Percentiles rank a stretch among this genome's conserved stretches.
Evolutionary conservation across 2,888 invertebrate genomes (phyloP).

Genomic region (Ecliptopera silaceata): DNA sequence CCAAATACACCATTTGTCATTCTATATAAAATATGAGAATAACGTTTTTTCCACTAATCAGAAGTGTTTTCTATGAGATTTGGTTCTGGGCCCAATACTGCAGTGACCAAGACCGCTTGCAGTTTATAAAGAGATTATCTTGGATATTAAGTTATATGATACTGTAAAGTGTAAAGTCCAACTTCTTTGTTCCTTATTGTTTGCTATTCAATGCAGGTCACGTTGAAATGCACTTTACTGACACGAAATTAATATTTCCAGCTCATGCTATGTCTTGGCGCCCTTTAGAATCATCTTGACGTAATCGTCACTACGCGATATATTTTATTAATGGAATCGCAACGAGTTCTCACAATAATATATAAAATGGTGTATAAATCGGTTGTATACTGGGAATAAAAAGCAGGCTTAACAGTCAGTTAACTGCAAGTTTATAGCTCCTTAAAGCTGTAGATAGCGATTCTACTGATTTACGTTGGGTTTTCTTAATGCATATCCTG

Average conservation of each 20-base stretch:
- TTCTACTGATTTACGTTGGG: constrained; percentile 4
- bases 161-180: background rate
- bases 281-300: constrained; percentile 54
- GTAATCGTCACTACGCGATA: constrained; percentile 55
- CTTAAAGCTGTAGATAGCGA: constrained; percentile 1
- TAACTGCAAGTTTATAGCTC: constrained; percentile 4
- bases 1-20: too few species aligned
- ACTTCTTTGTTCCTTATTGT: constrained; percentile 5
- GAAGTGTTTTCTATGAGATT: too few species aligned
- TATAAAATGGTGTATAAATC: constrained; percentile 26
- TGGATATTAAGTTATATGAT: too few species aligned
- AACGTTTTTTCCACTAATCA: too few species aligned
- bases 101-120: too few species aligned
- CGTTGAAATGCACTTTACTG: constrained; percentile 33
- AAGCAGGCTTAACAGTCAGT: background rate
- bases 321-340: constrained; percentile 57
- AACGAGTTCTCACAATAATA: constrained; percentile 50
- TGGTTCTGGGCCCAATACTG: too few species aligned
- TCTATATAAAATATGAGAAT: too few species aligned
- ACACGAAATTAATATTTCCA: constrained; percentile 58
- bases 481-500: background rate
- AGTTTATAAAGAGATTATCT: too few species aligned
- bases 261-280: constrained; percentile 61
- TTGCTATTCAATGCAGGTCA: constrained; percentile 26
- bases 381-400: constrained; percentile 9